Evolutionary conservation across 2,797 vertebrate genomes (phyloP), one percentile per base, ranked within the genome.

Genomic region (Etheostoma perlongum): DNA sequence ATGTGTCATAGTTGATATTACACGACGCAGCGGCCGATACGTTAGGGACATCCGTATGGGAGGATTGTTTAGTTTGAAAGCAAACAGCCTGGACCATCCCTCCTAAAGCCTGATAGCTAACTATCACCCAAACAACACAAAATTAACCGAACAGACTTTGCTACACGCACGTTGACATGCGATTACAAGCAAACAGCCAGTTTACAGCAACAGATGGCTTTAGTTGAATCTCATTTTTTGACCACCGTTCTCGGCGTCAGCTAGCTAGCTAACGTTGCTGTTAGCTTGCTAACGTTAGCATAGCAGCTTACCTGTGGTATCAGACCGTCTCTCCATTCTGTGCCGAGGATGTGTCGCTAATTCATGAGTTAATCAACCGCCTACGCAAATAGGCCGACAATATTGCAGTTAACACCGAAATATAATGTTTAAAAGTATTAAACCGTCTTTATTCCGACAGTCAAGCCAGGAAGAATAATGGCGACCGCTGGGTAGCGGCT

Each of bases 401-500:
- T 14, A 10, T 12, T 27, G 16, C 14, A 8, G 33, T 66, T 70
- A 46, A 48, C 1, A 0, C n/a, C 3, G 0, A 67, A 79, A 67
- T 83, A 33, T 49, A 53, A 53, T 11, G 47, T 74, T 77, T 67
- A 59, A 85, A 89, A 81, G 46, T 83, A 66, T 79, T 85, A 79
- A 88, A 85, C 23, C 68, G 86, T 81, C 71, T 88, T 79, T 82
- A 23, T 68, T 6, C n/a, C 48, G 79, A 75, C 65, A 83, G 92
- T 94, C 93, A 94, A 94, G 92, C 88, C 92, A 91, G 83, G 90
- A 72, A 93, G 76, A 93, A 92, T 94, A 91, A 93, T 92, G 92
- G 91, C 91, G 92, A 46, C 92, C 83, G 85, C 79, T 77, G 21
- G 18, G 15, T 33, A 70, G 70, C 74, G 78, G 86, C 74, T 92